These are phyloP conservation scores for Globicephala melas DNA, from an alignment of 2,113 vertebrate species.

Conservation along the genomic window DNA sequence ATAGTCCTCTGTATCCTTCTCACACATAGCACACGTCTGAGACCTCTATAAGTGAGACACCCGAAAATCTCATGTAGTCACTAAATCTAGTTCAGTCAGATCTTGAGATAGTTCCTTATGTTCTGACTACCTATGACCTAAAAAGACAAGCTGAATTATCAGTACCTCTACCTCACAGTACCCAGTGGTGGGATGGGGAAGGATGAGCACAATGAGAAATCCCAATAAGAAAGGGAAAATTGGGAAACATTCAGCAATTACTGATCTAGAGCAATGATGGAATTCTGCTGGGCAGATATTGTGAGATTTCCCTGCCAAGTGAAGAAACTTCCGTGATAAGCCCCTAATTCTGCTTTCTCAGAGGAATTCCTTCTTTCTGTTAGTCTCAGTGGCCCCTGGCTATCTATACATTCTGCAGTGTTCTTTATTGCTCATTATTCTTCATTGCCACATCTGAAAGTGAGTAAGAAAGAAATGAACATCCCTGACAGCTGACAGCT, in stretches of 20 bases:
- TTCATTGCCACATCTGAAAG: slow-evolving; percentile 47
- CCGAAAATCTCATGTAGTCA: not conserved
- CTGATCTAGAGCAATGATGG: not conserved
- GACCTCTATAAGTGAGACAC: not conserved
- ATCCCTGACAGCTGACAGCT: slow-evolving; percentile 64
- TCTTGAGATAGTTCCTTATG: not conserved
- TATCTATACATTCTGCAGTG: not conserved
- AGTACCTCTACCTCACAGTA: not conserved
- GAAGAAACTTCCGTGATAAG: not conserved
- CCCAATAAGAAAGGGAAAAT: not conserved
- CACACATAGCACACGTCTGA: not conserved
- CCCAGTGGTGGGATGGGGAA: not conserved
- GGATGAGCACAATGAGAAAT: not conserved
- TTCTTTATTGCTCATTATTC: slow-evolving; percentile 44
- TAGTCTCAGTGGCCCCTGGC: not conserved
- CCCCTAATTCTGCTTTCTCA: not conserved
- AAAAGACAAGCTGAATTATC: not conserved
- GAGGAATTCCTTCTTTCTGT: slow-evolving; percentile 1
- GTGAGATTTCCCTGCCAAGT: not conserved
- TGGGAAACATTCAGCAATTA: not conserved
- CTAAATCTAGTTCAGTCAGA: not conserved
- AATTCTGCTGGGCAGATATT: not conserved
- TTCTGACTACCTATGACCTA: not conserved
- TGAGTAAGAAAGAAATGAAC: slow-evolving; percentile 44
- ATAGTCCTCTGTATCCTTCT: not conserved